phyloP scores from a whole-genome alignment of 2,888 invertebrate species.

The Anticlea derivata region DNA sequence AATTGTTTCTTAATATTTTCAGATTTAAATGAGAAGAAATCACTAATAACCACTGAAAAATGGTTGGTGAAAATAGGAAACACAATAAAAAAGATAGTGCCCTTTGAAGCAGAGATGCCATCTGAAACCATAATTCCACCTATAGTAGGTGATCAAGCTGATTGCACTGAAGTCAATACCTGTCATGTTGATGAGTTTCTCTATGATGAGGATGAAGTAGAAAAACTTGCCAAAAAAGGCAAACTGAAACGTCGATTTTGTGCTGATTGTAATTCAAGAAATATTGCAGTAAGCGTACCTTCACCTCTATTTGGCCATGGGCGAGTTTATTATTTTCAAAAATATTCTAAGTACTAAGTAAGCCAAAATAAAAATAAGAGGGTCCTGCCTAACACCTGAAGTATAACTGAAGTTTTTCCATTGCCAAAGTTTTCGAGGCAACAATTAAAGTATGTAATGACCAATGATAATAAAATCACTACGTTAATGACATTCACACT shows the following conservation, averaged over 20 bases:
- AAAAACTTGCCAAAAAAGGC: constrained; percentile 63
- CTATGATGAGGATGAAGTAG: constrained; percentile 86
- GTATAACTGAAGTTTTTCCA: too few relatives aligned
- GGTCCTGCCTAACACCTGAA: too few relatives aligned
- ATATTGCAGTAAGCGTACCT: constrained; percentile 53
- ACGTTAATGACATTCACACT: too few relatives aligned
- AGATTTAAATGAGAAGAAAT: constrained; percentile 63
- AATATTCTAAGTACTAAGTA: too few relatives aligned
- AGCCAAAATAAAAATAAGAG: too few relatives aligned
- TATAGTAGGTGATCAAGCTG: constrained; percentile 73
- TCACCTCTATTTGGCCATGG: neutral
- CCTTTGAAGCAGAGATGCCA: constrained; percentile 67
- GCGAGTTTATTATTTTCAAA: too few relatives aligned
- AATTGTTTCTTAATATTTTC: constrained; percentile 10
- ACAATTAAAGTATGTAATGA: too few relatives aligned
- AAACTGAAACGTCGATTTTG: constrained; percentile 67
- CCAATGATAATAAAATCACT: too few relatives aligned
- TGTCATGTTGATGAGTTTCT: constrained; percentile 88
- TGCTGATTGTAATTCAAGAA: constrained; percentile 64
- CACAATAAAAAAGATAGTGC: constrained; percentile 63
- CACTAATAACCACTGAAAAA: constrained; percentile 53
- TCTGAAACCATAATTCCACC: constrained; percentile 71
- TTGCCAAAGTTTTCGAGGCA: too few relatives aligned
- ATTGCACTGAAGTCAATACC: constrained; percentile 79
- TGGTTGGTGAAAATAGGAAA: constrained; percentile 60